These are phyloP conservation scores for Drosophila murphyi DNA, from an alignment of 1,140 invertebrate species.

Conservation along the genomic window DNA sequence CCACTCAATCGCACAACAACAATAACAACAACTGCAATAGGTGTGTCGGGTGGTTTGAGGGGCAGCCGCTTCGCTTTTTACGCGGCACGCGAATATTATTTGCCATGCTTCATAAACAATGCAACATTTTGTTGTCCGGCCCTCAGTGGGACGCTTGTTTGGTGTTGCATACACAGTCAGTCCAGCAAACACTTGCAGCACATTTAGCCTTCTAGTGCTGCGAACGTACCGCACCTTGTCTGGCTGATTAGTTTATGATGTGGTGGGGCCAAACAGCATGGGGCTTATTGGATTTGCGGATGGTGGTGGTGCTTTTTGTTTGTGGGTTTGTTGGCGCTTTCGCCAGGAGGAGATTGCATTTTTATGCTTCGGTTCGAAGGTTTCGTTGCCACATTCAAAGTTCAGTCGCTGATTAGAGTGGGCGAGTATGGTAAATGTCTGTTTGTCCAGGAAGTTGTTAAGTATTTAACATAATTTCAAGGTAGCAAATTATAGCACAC, in stretches of 20 bases:
- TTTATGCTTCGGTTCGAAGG: conserved; percentile 20
- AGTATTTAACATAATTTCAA: conserved; percentile 37
- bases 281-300: not conserved
- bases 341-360: conserved; percentile 22
- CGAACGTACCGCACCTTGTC: conserved; percentile 37
- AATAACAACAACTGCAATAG: conserved; percentile 1
- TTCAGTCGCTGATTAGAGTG: conserved; percentile 31
- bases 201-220: conserved; percentile 5
- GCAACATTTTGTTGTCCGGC: conserved; percentile 41
- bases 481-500: conserved; percentile 5
- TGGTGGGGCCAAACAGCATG: conserved; percentile 21
- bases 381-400: conserved; percentile 22
- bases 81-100: conserved; percentile 51
- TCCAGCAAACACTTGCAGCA: conserved; percentile 26
- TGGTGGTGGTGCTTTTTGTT: too few species aligned
- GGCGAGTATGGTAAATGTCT: conserved; percentile 9
- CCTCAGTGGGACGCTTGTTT: not conserved
- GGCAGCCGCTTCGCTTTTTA: conserved; percentile 17
- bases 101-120: conserved; percentile 40
- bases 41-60: not conserved
- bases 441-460: conserved; percentile 40
- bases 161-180: conserved; percentile 2
- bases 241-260: conserved; percentile 55
- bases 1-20: conserved; percentile 44
- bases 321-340: not conserved